These are phyloP conservation scores for Scomberomorus guttatus DNA, from an alignment of 2,797 vertebrate species.

Conservation along the genomic window DNA sequence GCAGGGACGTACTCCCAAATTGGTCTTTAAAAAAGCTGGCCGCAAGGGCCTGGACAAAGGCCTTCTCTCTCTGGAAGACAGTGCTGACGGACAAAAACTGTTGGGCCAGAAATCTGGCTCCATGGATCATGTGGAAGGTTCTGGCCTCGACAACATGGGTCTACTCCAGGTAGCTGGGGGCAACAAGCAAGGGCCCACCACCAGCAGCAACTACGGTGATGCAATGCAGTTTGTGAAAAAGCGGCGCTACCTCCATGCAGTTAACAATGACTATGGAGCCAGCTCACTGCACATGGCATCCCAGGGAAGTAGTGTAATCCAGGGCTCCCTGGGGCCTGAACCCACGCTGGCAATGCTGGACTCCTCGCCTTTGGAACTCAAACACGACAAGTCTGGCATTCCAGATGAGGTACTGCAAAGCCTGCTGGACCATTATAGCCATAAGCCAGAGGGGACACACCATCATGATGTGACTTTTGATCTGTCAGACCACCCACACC, in stretches of 20 bases:
- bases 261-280: conserved; percentile 92
- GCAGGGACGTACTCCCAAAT: conserved; percentile 93
- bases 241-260: conserved; percentile 95
- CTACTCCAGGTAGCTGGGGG: conserved; percentile 90
- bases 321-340: conserved; percentile 94
- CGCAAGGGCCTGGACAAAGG: conserved; percentile 92
- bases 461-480: conserved; percentile 95
- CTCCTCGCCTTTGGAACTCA: conserved; percentile 94
- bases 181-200: conserved; percentile 91
- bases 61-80: conserved; percentile 89
- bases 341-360: conserved; percentile 93
- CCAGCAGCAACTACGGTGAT: conserved; percentile 97
- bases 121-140: conserved; percentile 88
- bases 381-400: conserved; percentile 98
- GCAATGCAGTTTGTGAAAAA: conserved; percentile 99
- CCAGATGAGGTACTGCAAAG: conserved; percentile 99
- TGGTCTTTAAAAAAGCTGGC: conserved; percentile 94
- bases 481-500: conserved; percentile 91
- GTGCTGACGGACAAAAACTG: conserved; percentile 89
- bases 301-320: conserved; percentile 92
- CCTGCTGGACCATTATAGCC: conserved; percentile 97
- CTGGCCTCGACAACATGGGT: conserved; percentile 89
- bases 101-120: conserved; percentile 89
- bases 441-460: conserved; percentile 91
- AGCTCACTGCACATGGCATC: conserved; percentile 92